These are phyloP conservation scores for Achlya flavicornis DNA, from an alignment of 2,888 invertebrate genomes.

Conservation along the genomic window DNA sequence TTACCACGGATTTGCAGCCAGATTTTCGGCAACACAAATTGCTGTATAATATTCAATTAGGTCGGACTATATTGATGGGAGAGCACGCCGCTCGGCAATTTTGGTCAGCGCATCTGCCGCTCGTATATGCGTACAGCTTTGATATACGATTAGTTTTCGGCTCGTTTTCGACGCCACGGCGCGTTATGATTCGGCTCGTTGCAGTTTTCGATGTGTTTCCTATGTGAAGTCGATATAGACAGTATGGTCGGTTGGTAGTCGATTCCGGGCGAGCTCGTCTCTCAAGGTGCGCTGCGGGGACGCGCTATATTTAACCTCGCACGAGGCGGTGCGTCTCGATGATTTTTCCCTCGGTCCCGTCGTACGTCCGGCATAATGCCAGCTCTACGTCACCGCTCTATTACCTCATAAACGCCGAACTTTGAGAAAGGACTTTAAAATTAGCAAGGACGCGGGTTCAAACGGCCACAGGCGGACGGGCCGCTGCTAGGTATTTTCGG, in stretches of 20 bases:
- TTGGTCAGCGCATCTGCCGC: constrained; percentile 79
- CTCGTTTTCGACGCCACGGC: constrained; percentile 31
- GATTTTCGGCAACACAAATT: constrained; percentile 82
- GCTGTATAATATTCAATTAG: constrained; percentile 83
- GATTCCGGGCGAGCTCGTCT: constrained; percentile 52
- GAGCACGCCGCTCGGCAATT: constrained; percentile 66
- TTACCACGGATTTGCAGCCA: constrained; percentile 79
- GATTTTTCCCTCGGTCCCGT: constrained; percentile 66
- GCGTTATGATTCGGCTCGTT: constrained; percentile 1
- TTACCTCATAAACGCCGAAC: constrained; percentile 80
- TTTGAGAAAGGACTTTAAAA: constrained; percentile 81
- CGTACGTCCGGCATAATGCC: constrained; percentile 82
- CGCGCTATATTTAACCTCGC: constrained; percentile 40
- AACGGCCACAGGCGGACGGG: constrained; percentile 50
- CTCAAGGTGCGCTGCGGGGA: constrained; percentile 70
- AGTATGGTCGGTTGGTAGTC: constrained; percentile 19
- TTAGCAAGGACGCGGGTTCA: constrained; percentile 78
- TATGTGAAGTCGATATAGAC: neutral
- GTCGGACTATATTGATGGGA: constrained; percentile 75
- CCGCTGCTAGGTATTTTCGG: constrained; percentile 40
- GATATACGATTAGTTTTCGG: constrained; percentile 81
- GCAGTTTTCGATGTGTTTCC: constrained; percentile 2
- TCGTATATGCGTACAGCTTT: constrained; percentile 54
- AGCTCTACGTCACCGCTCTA: constrained; percentile 72
- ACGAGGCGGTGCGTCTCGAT: constrained; percentile 54